A percentile compares a stretch with the other conserved stretches of the same genome.
These are phyloP conservation scores for Sceloporus undulatus DNA, from an alignment of 2,113 vertebrate species.

Conservation along the genomic window DNA sequence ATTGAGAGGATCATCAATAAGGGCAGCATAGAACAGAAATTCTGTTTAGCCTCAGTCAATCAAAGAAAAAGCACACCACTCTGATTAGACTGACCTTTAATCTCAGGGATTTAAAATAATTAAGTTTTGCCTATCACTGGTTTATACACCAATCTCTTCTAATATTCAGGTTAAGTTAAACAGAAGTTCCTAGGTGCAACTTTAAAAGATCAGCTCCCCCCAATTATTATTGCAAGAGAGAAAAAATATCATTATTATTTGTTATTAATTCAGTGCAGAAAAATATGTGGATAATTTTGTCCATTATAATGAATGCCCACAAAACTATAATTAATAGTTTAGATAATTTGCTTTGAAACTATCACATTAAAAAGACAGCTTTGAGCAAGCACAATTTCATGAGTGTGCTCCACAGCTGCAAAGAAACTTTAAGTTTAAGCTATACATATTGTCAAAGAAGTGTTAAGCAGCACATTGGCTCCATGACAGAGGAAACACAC, in stretches of 20 bases:
- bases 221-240: not conserved
- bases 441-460: not conserved
- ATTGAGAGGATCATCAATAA: not conserved
- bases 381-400: not conserved
- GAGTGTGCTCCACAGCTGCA: fast-evolving
- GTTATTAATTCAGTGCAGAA: not conserved
- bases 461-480: not conserved
- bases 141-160: not conserved
- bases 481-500: not conserved
- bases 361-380: not conserved
- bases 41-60: not conserved
- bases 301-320: too few species aligned
- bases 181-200: not conserved
- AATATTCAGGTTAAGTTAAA: not conserved
- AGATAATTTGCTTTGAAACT: not conserved
- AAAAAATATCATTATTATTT: not conserved
- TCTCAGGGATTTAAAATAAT: not conserved
- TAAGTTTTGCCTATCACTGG: not conserved
- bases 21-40: not conserved
- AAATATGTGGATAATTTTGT: not conserved
- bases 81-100: not conserved
- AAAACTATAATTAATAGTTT: not conserved
- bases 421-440: not conserved
- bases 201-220: not conserved
- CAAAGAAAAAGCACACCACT: not conserved